These are phyloP conservation scores for Zosterops pallidus DNA, from an alignment of 2,113 vertebrate genomes.

Conservation along the genomic window DNA sequence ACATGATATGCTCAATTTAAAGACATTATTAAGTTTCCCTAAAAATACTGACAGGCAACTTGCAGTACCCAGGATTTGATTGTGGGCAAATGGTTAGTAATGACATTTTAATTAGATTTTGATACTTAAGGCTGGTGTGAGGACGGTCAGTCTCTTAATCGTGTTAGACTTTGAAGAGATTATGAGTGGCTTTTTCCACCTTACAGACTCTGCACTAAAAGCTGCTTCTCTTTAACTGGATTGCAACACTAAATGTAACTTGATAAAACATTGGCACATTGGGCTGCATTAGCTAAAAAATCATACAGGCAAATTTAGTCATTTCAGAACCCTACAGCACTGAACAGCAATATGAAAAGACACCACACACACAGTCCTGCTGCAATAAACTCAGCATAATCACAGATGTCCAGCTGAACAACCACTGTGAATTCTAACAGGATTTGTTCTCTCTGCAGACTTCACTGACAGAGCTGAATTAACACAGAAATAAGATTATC, in stretches of 20 bases:
- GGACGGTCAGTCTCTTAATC: slow-evolving; percentile 44
- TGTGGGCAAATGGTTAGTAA: slow-evolving; percentile 10
- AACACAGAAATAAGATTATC: neutral
- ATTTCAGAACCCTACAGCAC: neutral
- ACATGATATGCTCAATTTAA: neutral
- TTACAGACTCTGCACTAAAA: neutral
- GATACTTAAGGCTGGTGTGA: slow-evolving; percentile 21
- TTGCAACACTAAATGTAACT: neutral
- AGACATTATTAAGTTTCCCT: neutral
- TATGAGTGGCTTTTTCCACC: slow-evolving; percentile 13
- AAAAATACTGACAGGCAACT: neutral
- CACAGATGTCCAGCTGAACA: neutral
- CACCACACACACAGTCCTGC: neutral
- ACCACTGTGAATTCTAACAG: neutral
- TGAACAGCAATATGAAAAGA: neutral
- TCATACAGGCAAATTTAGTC: neutral
- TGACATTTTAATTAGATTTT: slow-evolving; percentile 38
- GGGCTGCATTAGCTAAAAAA: neutral
- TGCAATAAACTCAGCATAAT: neutral
- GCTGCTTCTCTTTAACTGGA: neutral
- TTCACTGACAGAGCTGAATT: neutral
- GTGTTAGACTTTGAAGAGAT: slow-evolving; percentile 39
- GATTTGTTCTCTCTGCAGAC: neutral
- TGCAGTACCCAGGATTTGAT: neutral
- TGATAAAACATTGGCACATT: neutral